These are phyloP conservation scores for Oligia latruncula DNA, from an alignment of 2,888 invertebrate genomes.

Conservation along the genomic window DNA sequence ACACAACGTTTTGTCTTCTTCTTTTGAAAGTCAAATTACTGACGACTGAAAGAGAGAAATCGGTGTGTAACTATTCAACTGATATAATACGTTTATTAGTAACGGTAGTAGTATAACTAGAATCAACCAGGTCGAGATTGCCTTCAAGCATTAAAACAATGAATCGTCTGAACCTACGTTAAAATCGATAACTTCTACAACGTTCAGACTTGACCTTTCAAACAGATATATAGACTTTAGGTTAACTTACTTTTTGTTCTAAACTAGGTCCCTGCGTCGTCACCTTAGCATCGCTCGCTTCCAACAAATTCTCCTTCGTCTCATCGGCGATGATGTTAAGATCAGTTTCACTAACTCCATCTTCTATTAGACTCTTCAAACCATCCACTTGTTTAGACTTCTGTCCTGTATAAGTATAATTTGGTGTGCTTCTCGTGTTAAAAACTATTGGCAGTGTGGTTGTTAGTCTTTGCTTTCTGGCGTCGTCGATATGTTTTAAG, in stretches of 20 bases:
- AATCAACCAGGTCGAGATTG: conserved; percentile 17
- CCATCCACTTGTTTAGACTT: conserved; percentile 84
- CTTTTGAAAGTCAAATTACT: too few species aligned
- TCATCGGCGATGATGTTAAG: conserved; percentile 85
- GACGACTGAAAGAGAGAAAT: too few species aligned
- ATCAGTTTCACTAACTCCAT: conserved; percentile 85
- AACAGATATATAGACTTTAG: conserved; percentile 1
- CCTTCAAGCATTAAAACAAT: conserved; percentile 19
- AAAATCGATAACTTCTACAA: conserved; percentile 39
- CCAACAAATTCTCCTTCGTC: conserved; percentile 69
- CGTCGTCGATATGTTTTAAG: conserved; percentile 79
- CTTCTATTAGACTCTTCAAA: conserved; percentile 84
- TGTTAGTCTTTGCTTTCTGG: conserved; percentile 73
- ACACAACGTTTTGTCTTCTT: too few species aligned
- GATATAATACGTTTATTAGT: too few species aligned
- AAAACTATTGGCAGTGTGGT: conserved; percentile 71
- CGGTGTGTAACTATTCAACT: too few species aligned
- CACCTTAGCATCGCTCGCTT: conserved; percentile 74
- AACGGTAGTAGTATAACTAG: not conserved
- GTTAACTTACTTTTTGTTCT: conserved; percentile 90
- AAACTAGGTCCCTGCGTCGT: conserved; percentile 92
- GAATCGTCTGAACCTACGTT: not conserved
- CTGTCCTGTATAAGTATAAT: conserved; percentile 83
- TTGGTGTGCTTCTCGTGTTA: conserved; percentile 71
- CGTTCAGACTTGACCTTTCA: conserved; percentile 33